phyloP scores from a whole-genome alignment of 1,140 invertebrate species.

The Antheraea mylitta region DNA sequence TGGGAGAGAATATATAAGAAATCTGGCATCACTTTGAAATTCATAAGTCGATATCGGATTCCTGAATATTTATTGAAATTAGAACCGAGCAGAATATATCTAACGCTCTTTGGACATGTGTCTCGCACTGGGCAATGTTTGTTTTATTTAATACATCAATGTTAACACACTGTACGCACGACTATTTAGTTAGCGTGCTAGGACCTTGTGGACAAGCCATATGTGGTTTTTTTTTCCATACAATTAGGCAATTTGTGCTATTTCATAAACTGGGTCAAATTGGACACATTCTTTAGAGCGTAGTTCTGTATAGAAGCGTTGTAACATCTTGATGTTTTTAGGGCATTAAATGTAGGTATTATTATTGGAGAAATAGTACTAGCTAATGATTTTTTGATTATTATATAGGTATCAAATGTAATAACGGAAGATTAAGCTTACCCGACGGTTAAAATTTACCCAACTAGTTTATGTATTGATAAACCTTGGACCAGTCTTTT shows the following conservation, averaged over 20 bases:
- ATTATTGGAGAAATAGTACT: too few relatives aligned
- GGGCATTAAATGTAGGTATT: too few relatives aligned
- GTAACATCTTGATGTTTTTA: not conserved
- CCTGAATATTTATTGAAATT: not conserved
- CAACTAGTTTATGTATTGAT: too few relatives aligned
- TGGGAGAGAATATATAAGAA: too few relatives aligned
- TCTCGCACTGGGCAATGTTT: constrained; percentile 13
- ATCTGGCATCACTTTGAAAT: too few relatives aligned
- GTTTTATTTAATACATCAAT: not conserved
- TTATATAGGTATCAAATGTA: too few relatives aligned
- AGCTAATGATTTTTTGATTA: too few relatives aligned
- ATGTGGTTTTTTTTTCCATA: constrained; percentile 47
- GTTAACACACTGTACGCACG: constrained; percentile 6
- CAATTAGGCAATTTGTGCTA: constrained; percentile 63
- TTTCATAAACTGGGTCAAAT: constrained; percentile 61
- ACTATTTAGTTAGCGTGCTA: constrained; percentile 17
- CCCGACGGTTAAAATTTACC: too few relatives aligned
- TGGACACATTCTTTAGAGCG: constrained; percentile 7
- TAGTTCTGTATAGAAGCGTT: constrained; percentile 19
- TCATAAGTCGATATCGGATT: too few relatives aligned
- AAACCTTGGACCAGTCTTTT: too few relatives aligned
- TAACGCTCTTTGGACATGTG: not conserved
- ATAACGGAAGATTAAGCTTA: too few relatives aligned
- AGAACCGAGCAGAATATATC: not conserved
- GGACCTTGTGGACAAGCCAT: constrained; percentile 44